These are phyloP conservation scores for Hedychridium roseum DNA, from an alignment of 2,888 invertebrate species.

Conservation along the genomic window DNA sequence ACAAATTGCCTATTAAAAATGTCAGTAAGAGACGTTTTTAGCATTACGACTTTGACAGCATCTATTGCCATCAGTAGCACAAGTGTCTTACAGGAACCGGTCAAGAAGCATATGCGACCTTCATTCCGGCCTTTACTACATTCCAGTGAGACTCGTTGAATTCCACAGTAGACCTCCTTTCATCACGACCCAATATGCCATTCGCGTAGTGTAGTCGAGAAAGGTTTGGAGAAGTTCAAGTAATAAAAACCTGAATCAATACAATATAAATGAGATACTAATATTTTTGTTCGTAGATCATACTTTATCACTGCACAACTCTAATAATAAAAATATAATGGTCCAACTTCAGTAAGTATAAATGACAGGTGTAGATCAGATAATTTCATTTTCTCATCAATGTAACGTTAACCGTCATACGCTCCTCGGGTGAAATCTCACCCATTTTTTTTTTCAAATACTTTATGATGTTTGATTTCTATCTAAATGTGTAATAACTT, in stretches of 20 bases:
- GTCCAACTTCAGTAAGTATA: background rate
- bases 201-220: slow-evolving; percentile 8
- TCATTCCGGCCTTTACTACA: slow-evolving; percentile 57
- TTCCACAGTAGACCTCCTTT: slow-evolving; percentile 40
- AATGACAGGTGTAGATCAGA: no score
- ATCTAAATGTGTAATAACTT: no score
- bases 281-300: background rate
- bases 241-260: background rate
- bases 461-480: no score
- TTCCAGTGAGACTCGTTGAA: slow-evolving; percentile 45
- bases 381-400: no score
- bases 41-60: no score
- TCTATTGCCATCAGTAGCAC: no score
- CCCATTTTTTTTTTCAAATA: no score
- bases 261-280: background rate
- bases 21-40: no score
- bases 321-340: background rate
- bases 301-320: background rate
- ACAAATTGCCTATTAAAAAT: no score
- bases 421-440: no score
- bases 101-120: slow-evolving; percentile 42
- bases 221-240: background rate
- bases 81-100: no score
- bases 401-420: no score
- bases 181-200: slow-evolving; percentile 36